These are phyloP conservation scores for Microtus richardsoni DNA, from an alignment of 2,113 vertebrate genomes.

Conservation along the genomic window DNA sequence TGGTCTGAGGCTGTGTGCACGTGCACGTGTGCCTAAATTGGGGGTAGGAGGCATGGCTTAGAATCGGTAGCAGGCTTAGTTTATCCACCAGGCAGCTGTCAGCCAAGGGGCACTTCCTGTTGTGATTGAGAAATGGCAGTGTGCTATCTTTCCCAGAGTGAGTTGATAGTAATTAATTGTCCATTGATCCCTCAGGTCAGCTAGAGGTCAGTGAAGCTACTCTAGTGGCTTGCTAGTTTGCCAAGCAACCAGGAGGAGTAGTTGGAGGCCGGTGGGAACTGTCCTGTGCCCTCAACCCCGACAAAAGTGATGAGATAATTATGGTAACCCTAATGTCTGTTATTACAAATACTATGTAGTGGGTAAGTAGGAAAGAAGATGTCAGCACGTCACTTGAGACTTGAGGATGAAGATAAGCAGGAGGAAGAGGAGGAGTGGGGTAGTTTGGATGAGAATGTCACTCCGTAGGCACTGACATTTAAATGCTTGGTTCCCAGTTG, in stretches of 20 bases:
- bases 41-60: neutral
- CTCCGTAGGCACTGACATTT: neutral
- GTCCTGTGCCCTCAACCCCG: constrained; percentile 64
- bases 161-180: constrained; percentile 88
- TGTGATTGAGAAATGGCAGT: constrained; percentile 85
- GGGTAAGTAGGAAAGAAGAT: neutral
- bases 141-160: constrained; percentile 77
- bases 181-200: constrained; percentile 85
- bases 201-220: constrained; percentile 76
- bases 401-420: neutral
- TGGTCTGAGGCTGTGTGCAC: neutral
- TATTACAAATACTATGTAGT: constrained; percentile 61
- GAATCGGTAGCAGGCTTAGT: constrained; percentile 37
- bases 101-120: constrained; percentile 79
- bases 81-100: constrained; percentile 82
- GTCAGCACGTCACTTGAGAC: neutral
- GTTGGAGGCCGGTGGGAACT: constrained; percentile 57
- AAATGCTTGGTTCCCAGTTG: neutral
- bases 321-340: constrained; percentile 65
- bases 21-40: neutral
- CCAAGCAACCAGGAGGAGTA: constrained; percentile 36
- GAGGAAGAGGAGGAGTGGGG: neutral
- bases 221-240: constrained; percentile 64
- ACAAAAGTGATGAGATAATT: constrained; percentile 70
- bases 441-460: neutral